Evolutionary conservation across 2,888 invertebrate genomes (phyloP).

Genomic region (Drosophila affinis): DNA sequence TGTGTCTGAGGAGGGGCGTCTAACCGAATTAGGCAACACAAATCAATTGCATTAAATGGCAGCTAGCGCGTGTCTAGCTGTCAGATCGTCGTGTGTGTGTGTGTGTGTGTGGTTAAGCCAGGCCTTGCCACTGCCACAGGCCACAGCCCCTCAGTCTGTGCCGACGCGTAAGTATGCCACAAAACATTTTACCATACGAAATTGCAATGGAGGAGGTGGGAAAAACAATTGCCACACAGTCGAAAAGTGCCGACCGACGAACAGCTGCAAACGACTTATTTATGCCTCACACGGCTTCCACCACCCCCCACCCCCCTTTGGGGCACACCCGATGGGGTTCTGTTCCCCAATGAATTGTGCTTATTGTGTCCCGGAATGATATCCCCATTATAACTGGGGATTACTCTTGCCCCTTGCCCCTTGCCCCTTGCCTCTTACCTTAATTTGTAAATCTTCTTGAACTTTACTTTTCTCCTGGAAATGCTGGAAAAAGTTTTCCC

Average conservation of each 20-base stretch:
- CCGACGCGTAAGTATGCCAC: not conserved
- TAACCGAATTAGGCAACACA: constrained; percentile 67
- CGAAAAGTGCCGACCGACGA: constrained; percentile 47
- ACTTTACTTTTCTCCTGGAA: not conserved
- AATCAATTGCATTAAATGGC: constrained; percentile 75
- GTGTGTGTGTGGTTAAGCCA: constrained; percentile 18
- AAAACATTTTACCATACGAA: constrained; percentile 51
- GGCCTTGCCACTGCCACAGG: not conserved
- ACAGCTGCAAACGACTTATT: constrained; percentile 76
- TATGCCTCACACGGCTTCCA: constrained; percentile 55
- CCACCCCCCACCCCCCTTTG: no score
- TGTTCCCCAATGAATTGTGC: constrained; percentile 1
- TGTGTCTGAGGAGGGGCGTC: constrained; percentile 32
- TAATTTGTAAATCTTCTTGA: constrained; percentile 40
- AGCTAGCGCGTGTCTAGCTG: constrained; percentile 51
- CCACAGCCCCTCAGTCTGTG: no score
- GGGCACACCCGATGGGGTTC: no score
- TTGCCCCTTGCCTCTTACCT: constrained; percentile 12
- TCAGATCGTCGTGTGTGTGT: constrained; percentile 16
- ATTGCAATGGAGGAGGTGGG: constrained; percentile 36
- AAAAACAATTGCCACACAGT: constrained; percentile 53
- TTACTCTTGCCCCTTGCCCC: not conserved
- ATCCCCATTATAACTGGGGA: constrained; percentile 34
- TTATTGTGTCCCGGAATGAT: constrained; percentile 28
- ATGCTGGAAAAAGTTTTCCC: not conserved